Conservation (phyloP, 2,888 invertebrate species). For the Cactoblastis cactorum region DNA sequence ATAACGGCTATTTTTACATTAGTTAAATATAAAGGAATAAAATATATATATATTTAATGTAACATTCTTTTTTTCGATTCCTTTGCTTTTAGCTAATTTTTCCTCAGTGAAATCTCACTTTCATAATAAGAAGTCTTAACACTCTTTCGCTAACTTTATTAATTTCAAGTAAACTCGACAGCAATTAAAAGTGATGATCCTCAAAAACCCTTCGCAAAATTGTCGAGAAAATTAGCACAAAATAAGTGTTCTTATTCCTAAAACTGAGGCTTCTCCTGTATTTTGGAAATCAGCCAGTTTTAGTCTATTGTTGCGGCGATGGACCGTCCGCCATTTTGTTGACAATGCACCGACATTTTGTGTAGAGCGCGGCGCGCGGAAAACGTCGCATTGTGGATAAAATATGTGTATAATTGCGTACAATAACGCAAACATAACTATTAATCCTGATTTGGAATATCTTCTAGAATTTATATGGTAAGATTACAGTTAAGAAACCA, state of each 20-base stretch:
- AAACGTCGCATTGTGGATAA: constrained; percentile 19
- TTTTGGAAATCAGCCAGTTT: constrained; percentile 29
- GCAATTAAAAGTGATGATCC: not conserved
- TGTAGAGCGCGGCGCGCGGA: constrained; percentile 16
- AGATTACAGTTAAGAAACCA: not conserved
- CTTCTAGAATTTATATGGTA: not conserved
- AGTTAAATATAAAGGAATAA: too few relatives aligned
- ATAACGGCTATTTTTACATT: too few relatives aligned
- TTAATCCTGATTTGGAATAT: constrained; percentile 1
- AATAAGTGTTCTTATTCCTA: constrained; percentile 23
- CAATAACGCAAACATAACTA: constrained; percentile 9
- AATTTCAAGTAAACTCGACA: not conserved
- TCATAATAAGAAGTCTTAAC: not conserved
- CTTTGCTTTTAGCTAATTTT: not conserved
- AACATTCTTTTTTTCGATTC: not conserved
- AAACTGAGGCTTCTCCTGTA: constrained; percentile 22
- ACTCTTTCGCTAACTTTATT: constrained; percentile 8
- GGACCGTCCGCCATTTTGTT: constrained; percentile 26
- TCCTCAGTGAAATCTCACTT: not conserved
- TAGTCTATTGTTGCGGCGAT: constrained; percentile 17
- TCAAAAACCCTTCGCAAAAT: not conserved
- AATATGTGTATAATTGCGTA: constrained; percentile 18
- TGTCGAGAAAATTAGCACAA: constrained; percentile 12
- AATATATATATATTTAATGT: not conserved
- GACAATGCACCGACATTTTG: constrained; percentile 31